These are phyloP conservation scores for Magallana ariakensis DNA, from an alignment of 1,140 invertebrate genomes.

Conservation along the genomic window DNA sequence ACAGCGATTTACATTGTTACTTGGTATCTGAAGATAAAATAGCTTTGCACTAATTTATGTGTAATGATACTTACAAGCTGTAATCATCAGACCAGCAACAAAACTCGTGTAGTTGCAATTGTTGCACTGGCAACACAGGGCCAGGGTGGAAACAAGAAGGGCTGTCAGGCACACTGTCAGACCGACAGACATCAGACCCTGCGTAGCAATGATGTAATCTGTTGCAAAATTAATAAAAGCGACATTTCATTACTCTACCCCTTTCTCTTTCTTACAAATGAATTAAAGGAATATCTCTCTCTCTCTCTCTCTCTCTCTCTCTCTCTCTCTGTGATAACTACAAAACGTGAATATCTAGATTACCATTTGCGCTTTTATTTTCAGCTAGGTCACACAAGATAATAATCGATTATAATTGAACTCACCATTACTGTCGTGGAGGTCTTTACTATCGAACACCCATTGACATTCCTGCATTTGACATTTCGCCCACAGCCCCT, in stretches of 20 bases:
- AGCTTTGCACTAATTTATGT: too few species aligned
- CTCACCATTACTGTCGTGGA: neutral
- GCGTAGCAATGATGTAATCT: slow-evolving; percentile 66
- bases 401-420: too few species aligned
- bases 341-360: too few species aligned
- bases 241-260: too few species aligned
- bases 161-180: slow-evolving; percentile 58
- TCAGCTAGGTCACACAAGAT: too few species aligned
- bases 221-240: slow-evolving; percentile 45
- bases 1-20: too few species aligned
- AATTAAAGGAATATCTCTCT: too few species aligned
- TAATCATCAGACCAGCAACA: slow-evolving; percentile 64
- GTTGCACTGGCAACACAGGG: slow-evolving; percentile 69
- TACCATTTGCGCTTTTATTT: too few species aligned
- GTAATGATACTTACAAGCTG: slow-evolving; percentile 61
- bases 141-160: slow-evolving; percentile 65
- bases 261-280: too few species aligned
- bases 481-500: slow-evolving; percentile 16
- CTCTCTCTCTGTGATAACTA: too few species aligned
- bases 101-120: slow-evolving; percentile 62
- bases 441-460: neutral
- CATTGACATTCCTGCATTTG: slow-evolving; percentile 18
- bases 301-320: too few species aligned
- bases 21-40: too few species aligned
- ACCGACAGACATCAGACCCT: slow-evolving; percentile 65